Conservation (phyloP, 2,797 vertebrate species). For the Sandelia bainsii region DNA sequence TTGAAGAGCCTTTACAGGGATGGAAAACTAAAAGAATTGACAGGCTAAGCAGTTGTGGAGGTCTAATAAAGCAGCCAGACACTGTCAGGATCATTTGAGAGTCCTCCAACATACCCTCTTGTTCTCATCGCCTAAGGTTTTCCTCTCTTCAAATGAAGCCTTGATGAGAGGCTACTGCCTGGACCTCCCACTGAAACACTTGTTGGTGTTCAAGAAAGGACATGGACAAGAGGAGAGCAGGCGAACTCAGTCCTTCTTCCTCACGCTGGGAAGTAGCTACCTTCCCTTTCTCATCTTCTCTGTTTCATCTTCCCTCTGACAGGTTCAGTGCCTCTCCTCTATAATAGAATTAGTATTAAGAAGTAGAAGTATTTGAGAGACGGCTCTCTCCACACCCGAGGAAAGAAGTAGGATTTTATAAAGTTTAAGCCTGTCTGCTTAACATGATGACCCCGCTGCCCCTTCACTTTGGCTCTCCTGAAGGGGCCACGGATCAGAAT, state of each 20-base stretch:
- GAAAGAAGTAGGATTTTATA: constrained; percentile 49
- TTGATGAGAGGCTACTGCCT: constrained; percentile 46
- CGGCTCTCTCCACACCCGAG: constrained; percentile 14
- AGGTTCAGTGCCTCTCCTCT: constrained; percentile 30
- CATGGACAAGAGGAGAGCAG: constrained; percentile 39
- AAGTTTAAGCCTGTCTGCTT: constrained; percentile 35
- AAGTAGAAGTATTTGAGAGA: constrained; percentile 44
- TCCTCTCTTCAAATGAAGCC: constrained; percentile 63
- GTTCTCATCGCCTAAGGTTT: constrained; percentile 55
- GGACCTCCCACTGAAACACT: constrained; percentile 54
- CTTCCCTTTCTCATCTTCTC: constrained; percentile 24
- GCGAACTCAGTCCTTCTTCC: constrained; percentile 41
- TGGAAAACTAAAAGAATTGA: constrained; percentile 40
- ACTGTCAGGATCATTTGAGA: constrained; percentile 53
- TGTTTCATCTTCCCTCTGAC: constrained; percentile 18
- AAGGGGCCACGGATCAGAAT: constrained; percentile 31
- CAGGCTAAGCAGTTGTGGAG: constrained; percentile 34
- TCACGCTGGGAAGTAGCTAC: constrained; percentile 49
- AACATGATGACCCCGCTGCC: constrained; percentile 29
- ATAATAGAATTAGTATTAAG: constrained; percentile 34
- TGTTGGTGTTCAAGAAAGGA: constrained; percentile 60
- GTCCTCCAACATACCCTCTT: constrained; percentile 49
- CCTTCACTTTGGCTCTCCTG: constrained; percentile 46
- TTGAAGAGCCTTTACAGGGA: constrained; percentile 22
- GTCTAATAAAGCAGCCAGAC: constrained; percentile 67